A percentile compares a stretch with the other conserved stretches of the same genome.
phyloP scores from a whole-genome alignment of 2,113 vertebrate genomes.

The Corythornis vintsioides region DNA sequence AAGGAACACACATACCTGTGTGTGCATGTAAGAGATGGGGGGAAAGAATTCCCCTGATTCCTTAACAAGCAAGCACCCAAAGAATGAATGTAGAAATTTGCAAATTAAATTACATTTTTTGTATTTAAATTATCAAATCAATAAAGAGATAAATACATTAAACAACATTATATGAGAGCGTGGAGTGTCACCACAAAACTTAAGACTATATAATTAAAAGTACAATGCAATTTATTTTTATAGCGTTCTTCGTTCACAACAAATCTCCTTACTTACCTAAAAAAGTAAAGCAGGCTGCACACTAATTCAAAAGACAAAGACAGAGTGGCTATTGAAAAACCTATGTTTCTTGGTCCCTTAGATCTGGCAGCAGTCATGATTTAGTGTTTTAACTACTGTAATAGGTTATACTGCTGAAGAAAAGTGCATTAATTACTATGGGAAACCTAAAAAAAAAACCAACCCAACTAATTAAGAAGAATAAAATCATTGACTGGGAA shows the following conservation, averaged over 20 bases:
- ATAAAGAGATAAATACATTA: slow-evolving; percentile 53
- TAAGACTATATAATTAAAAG: slow-evolving; percentile 67
- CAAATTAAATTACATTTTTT: slow-evolving; percentile 14
- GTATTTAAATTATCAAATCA: slow-evolving; percentile 49
- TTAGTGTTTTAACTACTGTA: slow-evolving; percentile 63
- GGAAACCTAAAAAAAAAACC: slow-evolving; percentile 34
- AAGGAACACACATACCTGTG: background rate
- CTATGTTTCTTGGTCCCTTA: slow-evolving; percentile 36
- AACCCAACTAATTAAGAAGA: slow-evolving; percentile 40
- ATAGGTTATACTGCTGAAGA: slow-evolving; percentile 52
- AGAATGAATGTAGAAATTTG: background rate
- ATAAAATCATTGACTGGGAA: slow-evolving; percentile 61
- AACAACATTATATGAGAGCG: slow-evolving; percentile 53
- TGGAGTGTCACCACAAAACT: slow-evolving; percentile 61
- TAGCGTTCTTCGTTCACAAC: slow-evolving; percentile 43
- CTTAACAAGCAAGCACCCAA: slow-evolving; percentile 4
- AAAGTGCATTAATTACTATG: slow-evolving; percentile 66
- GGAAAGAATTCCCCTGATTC: background rate
- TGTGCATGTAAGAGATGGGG: background rate
- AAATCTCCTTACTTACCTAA: slow-evolving; percentile 60
- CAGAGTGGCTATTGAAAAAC: slow-evolving; percentile 46
- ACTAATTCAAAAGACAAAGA: slow-evolving; percentile 65
- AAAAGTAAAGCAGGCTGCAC: slow-evolving; percentile 56
- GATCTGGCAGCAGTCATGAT: slow-evolving; percentile 55
- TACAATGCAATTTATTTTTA: slow-evolving; percentile 66